phyloP scores from a whole-genome alignment of 2,113 vertebrate genomes.

The Microcebus jonahi region DNA sequence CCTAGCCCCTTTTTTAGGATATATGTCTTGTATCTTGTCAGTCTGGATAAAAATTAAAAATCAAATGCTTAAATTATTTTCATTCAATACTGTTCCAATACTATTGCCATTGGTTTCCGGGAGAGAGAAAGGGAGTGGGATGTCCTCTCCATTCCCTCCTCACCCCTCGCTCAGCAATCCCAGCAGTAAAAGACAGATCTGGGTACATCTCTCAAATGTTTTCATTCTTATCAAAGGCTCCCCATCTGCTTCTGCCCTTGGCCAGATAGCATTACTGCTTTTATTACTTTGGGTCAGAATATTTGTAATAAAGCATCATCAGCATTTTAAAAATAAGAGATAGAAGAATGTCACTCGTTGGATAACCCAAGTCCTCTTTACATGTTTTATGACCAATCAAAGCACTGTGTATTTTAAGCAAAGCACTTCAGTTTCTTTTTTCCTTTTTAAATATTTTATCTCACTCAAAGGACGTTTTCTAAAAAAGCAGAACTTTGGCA shows the following conservation, averaged over 20 bases:
- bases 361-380: background rate
- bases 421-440: background rate
- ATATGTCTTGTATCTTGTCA: background rate
- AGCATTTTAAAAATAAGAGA: background rate
- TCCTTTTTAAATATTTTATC: background rate
- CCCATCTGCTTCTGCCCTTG: slow-evolving; percentile 54
- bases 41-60: background rate
- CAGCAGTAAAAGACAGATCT: slow-evolving; percentile 16
- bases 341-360: background rate
- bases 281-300: background rate
- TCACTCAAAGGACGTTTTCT: slow-evolving; percentile 43
- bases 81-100: background rate
- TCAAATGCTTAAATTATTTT: background rate
- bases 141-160: background rate
- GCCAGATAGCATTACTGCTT: slow-evolving; percentile 1
- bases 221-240: slow-evolving; percentile 52
- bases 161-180: background rate
- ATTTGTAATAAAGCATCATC: slow-evolving; percentile 37
- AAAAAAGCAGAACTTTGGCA: slow-evolving; percentile 44
- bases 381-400: background rate
- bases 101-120: background rate
- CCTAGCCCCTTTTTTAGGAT: background rate
- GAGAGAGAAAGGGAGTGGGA: background rate
- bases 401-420: background rate
- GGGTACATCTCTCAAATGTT: background rate